Evolutionary conservation across 2,888 invertebrate species (phyloP).

Genomic region (Scaptodrosophila latifasciaeformis): DNA sequence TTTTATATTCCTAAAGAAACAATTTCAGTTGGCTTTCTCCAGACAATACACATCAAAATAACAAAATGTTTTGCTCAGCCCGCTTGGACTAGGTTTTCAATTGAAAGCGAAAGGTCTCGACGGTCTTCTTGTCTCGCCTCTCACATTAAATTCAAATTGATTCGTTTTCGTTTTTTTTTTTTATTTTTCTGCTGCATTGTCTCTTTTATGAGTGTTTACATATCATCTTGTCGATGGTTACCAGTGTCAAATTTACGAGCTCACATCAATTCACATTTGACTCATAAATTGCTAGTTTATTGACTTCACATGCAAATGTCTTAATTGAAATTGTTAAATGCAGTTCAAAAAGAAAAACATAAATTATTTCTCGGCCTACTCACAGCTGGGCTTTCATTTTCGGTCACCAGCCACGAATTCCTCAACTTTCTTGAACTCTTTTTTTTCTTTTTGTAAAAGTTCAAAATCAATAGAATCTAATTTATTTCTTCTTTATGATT

Average conservation of each 20-base stretch:
- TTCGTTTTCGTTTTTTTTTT: conserved; percentile 40
- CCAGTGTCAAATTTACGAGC: conserved; percentile 13
- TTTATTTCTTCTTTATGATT: no score
- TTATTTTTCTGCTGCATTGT: conserved; percentile 19
- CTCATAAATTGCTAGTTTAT: conserved; percentile 41
- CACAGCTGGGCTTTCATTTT: conserved; percentile 4
- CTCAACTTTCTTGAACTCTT: conserved; percentile 1
- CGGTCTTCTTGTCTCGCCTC: conserved; percentile 7
- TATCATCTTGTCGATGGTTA: conserved; percentile 12
- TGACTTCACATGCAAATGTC: conserved; percentile 43
- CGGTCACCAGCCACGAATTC: neutral
- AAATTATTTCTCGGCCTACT: conserved; percentile 17
- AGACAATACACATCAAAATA: conserved; percentile 53
- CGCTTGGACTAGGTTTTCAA: conserved; percentile 42
- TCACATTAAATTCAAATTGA: conserved; percentile 45
- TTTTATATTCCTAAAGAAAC: no score
- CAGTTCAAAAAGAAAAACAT: conserved; percentile 27
- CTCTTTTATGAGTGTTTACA: conserved; percentile 36
- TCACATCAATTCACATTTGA: neutral
- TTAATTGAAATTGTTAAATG: conserved; percentile 42
- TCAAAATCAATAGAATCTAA: no score
- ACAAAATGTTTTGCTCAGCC: conserved; percentile 30
- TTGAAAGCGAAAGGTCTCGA: conserved; percentile 59
- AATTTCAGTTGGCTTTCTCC: conserved; percentile 44
- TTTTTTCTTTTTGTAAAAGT: neutral